These are phyloP conservation scores for Strix occidentalis DNA, from an alignment of 2,797 vertebrate genomes.

Conservation along the genomic window DNA sequence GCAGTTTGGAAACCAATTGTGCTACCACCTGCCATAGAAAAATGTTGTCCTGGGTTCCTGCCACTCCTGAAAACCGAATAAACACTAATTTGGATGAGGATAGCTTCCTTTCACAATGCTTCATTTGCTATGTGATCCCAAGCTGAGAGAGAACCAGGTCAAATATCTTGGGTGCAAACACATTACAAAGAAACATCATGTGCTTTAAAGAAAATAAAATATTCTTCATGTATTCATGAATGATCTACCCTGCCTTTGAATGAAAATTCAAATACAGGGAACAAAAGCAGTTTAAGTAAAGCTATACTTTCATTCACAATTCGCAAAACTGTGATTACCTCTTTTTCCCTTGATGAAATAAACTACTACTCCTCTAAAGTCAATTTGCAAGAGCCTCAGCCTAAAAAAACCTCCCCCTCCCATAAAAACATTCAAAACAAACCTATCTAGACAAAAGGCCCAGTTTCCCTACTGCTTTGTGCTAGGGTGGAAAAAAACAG, in stretches of 20 bases:
- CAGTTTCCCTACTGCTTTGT: conserved; percentile 45
- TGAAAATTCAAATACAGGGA: neutral
- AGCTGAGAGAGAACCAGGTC: neutral
- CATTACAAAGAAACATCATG: neutral
- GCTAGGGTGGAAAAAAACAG: conserved; percentile 36
- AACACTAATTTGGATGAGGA: conserved; percentile 6
- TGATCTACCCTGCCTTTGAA: neutral
- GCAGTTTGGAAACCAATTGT: neutral
- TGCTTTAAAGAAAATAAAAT: conserved; percentile 8
- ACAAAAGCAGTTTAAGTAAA: neutral
- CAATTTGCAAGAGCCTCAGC: neutral
- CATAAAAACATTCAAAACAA: conserved; percentile 19
- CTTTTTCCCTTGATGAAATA: conserved; percentile 20
- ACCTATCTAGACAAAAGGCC: conserved; percentile 54
- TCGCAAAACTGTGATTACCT: neutral
- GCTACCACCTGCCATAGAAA: conserved; percentile 1
- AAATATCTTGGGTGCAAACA: neutral
- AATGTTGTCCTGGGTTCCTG: neutral
- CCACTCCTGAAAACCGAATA: conserved; percentile 13
- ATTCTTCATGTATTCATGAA: neutral
- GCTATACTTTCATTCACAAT: neutral
- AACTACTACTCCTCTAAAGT: neutral
- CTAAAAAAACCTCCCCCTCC: neutral
- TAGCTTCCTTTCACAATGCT: neutral
- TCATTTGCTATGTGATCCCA: conserved; percentile 19